Evolutionary conservation across 2,888 invertebrate genomes (phyloP), one percentile per base, ranked within the genome.

Genomic region (Lithophane ornitopus): DNA sequence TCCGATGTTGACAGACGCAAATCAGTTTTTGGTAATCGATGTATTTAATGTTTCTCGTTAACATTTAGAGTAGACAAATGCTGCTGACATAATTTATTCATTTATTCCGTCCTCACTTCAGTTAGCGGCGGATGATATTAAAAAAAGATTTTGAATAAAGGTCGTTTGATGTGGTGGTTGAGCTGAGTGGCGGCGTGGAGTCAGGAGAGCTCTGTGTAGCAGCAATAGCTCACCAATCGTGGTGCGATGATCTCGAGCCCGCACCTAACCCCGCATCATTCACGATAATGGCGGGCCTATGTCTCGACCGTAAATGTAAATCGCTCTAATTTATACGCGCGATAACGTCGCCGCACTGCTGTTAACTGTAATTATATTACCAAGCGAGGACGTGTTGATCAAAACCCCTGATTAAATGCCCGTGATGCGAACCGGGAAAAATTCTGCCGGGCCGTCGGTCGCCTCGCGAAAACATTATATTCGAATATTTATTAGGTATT

Each of bases 361-460:
- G 96, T 96, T 96, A 95, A 95, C 95, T 95, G 96, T 96, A 96
- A 96, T 96, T 96, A 96, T 96, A 95, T 95, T 95, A 94, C 95
- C 93, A 92, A 93, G 94, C 94, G 95, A 95, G 95, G 96, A 96
- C 96, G 95, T 95, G 95, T 95, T 96, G 96, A 96, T 96, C 95
- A 95, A 94, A 95, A 96, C 92, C 93, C 90, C 94, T 93, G 96
- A 95, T 95, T 95, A 95, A 94, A 93, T 90, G 93, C 91, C 91
- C 91, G 90, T 92, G 92, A 92, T 92, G 93, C 90, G 89, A 90
- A 92, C 89, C 89, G 91, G 92, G 92, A 92, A 94, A 94, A 92
- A 91, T 91, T 90, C 89, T 89, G 89, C 80, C 81, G 81, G 84
- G 83, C 84, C 85, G 86, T 85, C 86, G 83, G n/a, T n/a, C n/a